These are phyloP conservation scores for Stenodera caucasica DNA, from an alignment of 2,888 invertebrate species.

Conservation along the genomic window DNA sequence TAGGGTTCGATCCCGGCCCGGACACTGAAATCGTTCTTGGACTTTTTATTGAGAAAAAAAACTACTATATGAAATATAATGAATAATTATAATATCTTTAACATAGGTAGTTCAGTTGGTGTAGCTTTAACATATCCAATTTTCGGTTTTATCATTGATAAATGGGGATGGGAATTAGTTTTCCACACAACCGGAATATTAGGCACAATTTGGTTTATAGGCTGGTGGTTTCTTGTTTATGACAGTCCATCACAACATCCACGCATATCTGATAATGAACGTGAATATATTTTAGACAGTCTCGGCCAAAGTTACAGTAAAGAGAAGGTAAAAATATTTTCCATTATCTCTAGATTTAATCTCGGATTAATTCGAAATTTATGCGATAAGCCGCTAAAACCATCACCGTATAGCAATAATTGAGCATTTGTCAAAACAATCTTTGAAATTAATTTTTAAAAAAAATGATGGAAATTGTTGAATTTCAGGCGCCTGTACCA, in stretches of 20 bases:
- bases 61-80: too few relatives aligned
- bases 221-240: slow-evolving; percentile 65
- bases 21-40: too few relatives aligned
- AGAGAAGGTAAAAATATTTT: slow-evolving; percentile 42
- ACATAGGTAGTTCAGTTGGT: slow-evolving; percentile 65
- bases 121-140: slow-evolving; percentile 70
- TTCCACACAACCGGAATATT: slow-evolving; percentile 67
- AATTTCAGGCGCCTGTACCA: slow-evolving; percentile 59
- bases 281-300: slow-evolving; percentile 61
- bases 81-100: too few relatives aligned
- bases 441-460: neutral
- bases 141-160: slow-evolving; percentile 67
- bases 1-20: too few relatives aligned
- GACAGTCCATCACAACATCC: slow-evolving; percentile 70
- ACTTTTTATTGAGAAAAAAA: too few relatives aligned
- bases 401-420: too few relatives aligned
- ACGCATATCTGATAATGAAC: slow-evolving; percentile 63
- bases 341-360: too few relatives aligned
- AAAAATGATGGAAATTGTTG: too few relatives aligned
- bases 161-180: slow-evolving; percentile 71
- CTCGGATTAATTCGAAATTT: too few relatives aligned
- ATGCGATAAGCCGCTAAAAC: too few relatives aligned
- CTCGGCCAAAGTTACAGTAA: slow-evolving; percentile 56
- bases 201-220: slow-evolving; percentile 66
- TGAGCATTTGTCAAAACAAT: too few relatives aligned